Conservation (phyloP, 2,797 vertebrate species). For the Thalassophryne amazonica region DNA sequence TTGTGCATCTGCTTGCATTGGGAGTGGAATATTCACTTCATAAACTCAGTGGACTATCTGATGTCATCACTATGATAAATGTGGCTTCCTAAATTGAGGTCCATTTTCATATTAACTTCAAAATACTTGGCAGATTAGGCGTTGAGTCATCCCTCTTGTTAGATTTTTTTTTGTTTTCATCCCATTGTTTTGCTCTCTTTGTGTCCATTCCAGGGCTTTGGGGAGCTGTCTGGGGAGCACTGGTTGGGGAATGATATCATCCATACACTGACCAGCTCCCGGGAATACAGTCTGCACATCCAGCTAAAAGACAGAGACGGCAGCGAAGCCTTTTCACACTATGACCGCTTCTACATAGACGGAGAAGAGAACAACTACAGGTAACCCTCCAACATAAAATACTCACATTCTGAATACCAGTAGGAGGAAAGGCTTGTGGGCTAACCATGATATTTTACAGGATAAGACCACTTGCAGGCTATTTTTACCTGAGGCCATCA, state of each 20-base stretch:
- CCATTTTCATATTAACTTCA: conserved; percentile 34
- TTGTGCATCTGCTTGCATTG: conserved; percentile 18
- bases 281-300: conserved; percentile 78
- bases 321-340: conserved; percentile 80
- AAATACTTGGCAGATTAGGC: conserved; percentile 37
- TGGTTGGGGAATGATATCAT: conserved; percentile 87
- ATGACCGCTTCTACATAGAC: conserved; percentile 77
- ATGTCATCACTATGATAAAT: conserved; percentile 49
- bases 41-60: conserved; percentile 24
- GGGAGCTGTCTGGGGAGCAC: conserved; percentile 79
- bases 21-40: conserved; percentile 33
- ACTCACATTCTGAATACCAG: too few relatives aligned
- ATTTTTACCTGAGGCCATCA: too few relatives aligned
- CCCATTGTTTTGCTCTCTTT: conserved; percentile 45
- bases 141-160: conserved; percentile 29
- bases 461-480: too few relatives aligned
- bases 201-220: conserved; percentile 79
- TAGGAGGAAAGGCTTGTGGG: too few relatives aligned
- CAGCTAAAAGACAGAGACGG: conserved; percentile 79
- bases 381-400: conserved; percentile 41
- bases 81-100: conserved; percentile 34
- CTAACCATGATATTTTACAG: too few relatives aligned
- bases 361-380: conserved; percentile 82
- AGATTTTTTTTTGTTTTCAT: conserved; percentile 25
- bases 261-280: conserved; percentile 77